These are phyloP conservation scores for Vannuccia rotundouncinata DNA, from an alignment of 2,888 invertebrate genomes.

Conservation along the genomic window DNA sequence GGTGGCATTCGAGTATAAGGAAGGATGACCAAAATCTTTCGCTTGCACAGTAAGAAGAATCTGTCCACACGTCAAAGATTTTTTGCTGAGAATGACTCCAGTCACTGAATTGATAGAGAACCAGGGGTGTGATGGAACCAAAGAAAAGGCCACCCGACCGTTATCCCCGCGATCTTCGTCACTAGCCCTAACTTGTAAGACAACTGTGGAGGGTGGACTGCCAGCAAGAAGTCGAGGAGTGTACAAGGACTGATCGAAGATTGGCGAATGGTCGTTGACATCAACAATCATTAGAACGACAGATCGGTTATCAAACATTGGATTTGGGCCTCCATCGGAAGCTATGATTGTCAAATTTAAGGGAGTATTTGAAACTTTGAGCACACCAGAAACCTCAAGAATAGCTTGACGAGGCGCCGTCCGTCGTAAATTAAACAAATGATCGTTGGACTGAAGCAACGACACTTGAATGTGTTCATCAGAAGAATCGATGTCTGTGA, in stretches of 20 bases:
- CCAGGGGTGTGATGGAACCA: constrained; percentile 10
- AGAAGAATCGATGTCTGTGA: background rate
- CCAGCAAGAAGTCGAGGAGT: background rate
- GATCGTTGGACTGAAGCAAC: background rate
- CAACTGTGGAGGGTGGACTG: background rate
- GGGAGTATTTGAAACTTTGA: background rate
- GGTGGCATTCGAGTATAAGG: background rate
- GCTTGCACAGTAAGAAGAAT: background rate
- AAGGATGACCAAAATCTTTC: background rate
- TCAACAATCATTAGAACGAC: background rate
- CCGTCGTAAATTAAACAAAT: background rate
- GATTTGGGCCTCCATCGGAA: background rate
- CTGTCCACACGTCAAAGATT: background rate
- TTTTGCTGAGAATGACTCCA: constrained; percentile 10
- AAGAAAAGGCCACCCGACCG: background rate
- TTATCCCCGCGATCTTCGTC: constrained; percentile 11
- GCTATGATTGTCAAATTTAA: background rate
- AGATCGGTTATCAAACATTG: background rate
- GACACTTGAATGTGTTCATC: background rate
- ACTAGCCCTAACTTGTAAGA: background rate
- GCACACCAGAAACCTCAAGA: background rate
- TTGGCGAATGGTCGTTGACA: constrained; percentile 7
- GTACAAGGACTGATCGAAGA: constrained; percentile 18
- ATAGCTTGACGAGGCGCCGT: constrained; percentile 3
- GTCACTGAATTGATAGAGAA: constrained; percentile 20